Base-by-base conservation (phyloP, 37 sponge, comb jelly and placozoan genomes). In the Bolinopsis microptera region DNA sequence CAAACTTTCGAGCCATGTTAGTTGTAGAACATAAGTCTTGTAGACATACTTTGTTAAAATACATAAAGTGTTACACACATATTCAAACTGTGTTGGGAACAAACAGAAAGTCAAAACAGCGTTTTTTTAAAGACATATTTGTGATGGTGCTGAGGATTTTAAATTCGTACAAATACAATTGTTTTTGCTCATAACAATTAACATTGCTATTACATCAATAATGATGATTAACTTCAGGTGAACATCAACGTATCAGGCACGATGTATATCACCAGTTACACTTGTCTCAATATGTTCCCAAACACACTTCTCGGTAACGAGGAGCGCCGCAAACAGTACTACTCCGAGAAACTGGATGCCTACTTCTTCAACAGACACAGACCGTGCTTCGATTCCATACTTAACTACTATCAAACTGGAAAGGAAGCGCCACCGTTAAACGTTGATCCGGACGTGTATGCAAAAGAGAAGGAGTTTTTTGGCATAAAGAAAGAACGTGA, bases 391-490 rank as follows among this genome's bases (percentile, higher is more conserved):
- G 90, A 86, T 61, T 86, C 90, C 67, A 86, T 86, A 8, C 90
- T 86, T 8, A 41, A 86, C 67, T 86, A 86, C 90, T 86, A 86
- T 27, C 90, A 86, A 61, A 86, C 90, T 40, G 90, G 90, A 22
- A 86, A 86, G 90, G 90, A 86, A 23, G 90, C 90, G 5, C 90
- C 90, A 3, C 90, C 90, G 2, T 48, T 86, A 40, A 86, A 86
- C 90, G 90, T 86, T n/a, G 90, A 86, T 30, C 90, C 90, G n/a
- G 90, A 86, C 22, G 90, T 86, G 30, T 86, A 86, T 30, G 90
- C 90, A 28, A 86, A 86, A 25, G 90, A 86, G 90, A 86, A 86
- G 90, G 90, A 86, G 61, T 86, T 86, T 26, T 86, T 86, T 30
- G 90, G 90, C 25, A 86, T 86, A 1, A 86, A 86, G 61, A 86